Base-by-base conservation (phyloP, 2,113 vertebrate species). In the Myodes glareolus region DNA sequence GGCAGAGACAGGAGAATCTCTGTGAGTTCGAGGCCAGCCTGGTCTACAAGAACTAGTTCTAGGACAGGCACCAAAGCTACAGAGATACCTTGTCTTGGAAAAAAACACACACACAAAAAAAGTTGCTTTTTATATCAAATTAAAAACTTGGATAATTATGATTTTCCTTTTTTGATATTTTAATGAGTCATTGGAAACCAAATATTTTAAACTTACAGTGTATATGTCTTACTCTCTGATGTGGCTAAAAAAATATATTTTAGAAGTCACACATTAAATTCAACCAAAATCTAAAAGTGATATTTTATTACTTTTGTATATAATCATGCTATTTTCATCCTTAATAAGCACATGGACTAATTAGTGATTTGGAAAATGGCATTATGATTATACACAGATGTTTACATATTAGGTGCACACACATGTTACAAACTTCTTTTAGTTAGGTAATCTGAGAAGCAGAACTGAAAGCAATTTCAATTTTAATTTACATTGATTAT, bases 181-280 rank as follows among this genome's bases (percentile, higher is more conserved):
- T 95, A 84, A 21, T 85, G 58, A 81, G 77, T 27, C 42, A 3
- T 85, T 19, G 58, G 70, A 91, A 96, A 88, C 58, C 70, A 93
- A 73, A 65, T 90, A 39, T 88, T 90, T 72, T 82, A 90, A 94
- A 93, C 36, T 95, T 50, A 81, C 7, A 52, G 17, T 27, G 5
- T 78, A 7, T 42, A 58, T 61, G 11, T 76, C 29, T 92, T 50
- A 73, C 55, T 95, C 78, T 92, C 81, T 82, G 61, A 75, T 88
- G 63, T 63, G 67, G 68, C 29, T 96, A 47, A 73, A 73, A 72
- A 90, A 45, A 45, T 92, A 63, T 93, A 92, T 72, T 94, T 95
- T 85, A 63, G 70, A 73, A 94, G 47, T 90, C 65, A 52, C 10
- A 73, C 75, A 91, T 70, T 84, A 94, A 76, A 89, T 90, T 88